phyloP scores from a whole-genome alignment of 2,888 invertebrate species.

The Thera britannica region DNA sequence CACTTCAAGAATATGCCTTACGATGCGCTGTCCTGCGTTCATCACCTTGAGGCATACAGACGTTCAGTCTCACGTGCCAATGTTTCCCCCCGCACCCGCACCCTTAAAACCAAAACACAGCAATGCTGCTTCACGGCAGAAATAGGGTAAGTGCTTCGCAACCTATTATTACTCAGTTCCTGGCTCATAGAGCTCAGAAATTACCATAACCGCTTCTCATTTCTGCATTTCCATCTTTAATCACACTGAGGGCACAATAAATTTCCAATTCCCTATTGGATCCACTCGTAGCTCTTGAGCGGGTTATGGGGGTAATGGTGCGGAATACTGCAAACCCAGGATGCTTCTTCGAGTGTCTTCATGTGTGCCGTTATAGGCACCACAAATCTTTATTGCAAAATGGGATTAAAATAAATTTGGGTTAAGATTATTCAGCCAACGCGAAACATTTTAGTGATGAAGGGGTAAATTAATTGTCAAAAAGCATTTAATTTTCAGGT shows the following conservation, averaged over 20 bases:
- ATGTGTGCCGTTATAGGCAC: conserved; percentile 7
- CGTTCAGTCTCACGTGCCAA: no score
- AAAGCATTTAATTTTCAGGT: no score
- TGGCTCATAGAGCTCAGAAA: conserved; percentile 14
- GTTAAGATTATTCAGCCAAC: not conserved
- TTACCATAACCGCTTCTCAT: conserved; percentile 28
- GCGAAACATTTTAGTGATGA: no score
- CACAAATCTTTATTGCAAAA: conserved; percentile 6
- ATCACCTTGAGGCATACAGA: no score
- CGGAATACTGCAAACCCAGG: conserved; percentile 6
- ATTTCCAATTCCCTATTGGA: conserved; percentile 22
- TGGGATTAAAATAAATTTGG: conserved; percentile 3
- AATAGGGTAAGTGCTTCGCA: no score
- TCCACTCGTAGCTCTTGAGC: conserved; percentile 8
- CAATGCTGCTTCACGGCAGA: no score
- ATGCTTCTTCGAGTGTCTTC: conserved; percentile 17
- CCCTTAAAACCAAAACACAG: no score
- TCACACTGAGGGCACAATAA: conserved; percentile 21
- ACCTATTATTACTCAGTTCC: conserved; percentile 9
- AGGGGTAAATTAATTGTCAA: no score
- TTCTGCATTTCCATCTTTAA: conserved; percentile 27
- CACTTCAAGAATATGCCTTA: no score
- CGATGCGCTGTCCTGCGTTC: no score
- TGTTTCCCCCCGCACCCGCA: no score
- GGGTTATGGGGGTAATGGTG: conserved; percentile 25